Percentiles rank a stretch among this genome's conserved stretches.
Evolutionary conservation across 2,113 vertebrate species (phyloP).

Genomic region (Cyanoliseus patagonus): DNA sequence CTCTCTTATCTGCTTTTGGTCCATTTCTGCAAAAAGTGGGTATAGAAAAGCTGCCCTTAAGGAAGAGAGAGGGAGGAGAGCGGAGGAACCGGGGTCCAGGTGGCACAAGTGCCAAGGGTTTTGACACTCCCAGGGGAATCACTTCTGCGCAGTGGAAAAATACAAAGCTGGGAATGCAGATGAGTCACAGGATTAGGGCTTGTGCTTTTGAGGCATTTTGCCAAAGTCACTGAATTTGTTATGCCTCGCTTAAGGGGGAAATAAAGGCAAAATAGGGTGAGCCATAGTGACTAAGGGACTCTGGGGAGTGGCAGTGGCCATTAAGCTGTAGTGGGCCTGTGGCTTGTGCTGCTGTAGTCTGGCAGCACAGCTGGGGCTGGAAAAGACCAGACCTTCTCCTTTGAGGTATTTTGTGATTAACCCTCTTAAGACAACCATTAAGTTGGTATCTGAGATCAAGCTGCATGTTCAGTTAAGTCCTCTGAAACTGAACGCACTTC

Average conservation of each 20-base stretch:
- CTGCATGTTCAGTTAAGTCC: neutral
- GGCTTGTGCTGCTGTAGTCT: neutral
- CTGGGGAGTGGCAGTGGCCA: neutral
- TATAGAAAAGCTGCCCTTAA: neutral
- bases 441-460: neutral
- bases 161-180: neutral
- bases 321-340: neutral
- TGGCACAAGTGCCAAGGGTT: neutral
- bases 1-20: neutral
- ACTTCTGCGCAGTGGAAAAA: constrained; percentile 36
- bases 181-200: constrained; percentile 50
- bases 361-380: neutral
- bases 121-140: neutral
- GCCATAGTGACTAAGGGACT: neutral
- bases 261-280: neutral
- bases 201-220: constrained; percentile 7
- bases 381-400: neutral
- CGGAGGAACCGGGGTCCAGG: neutral
- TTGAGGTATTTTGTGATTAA: neutral
- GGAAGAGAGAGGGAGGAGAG: neutral
- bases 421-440: neutral
- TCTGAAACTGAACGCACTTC: neutral
- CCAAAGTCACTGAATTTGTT: constrained; percentile 16
- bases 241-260: neutral
- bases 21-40: neutral